A percentile compares a stretch with the other conserved stretches of the same genome.
Conservation (phyloP, 53 echinoderm and acorn worm genomes). For the Echinometra lucunter region DNA sequence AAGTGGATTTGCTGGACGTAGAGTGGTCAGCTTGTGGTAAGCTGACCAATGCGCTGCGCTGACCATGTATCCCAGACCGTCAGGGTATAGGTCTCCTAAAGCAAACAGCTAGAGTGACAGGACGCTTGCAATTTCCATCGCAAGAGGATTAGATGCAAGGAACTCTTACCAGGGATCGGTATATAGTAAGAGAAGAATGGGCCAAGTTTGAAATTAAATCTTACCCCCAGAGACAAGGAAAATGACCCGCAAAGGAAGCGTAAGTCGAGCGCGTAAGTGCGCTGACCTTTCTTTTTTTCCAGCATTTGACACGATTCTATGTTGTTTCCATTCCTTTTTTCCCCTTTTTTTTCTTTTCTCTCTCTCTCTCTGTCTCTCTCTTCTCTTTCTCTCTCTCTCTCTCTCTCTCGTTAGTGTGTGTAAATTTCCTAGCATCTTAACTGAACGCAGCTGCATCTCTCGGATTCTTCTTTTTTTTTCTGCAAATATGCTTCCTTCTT, state of each 20-base stretch:
- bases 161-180: neutral
- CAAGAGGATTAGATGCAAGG: constrained; percentile 4
- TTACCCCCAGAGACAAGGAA: neutral
- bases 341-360: no score
- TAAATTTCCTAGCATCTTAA: neutral
- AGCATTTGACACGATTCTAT: constrained; percentile 15
- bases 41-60: neutral
- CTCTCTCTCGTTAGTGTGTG: no score
- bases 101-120: constrained; percentile 3
- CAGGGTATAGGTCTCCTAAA: neutral
- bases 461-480: neutral
- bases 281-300: neutral
- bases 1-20: neutral
- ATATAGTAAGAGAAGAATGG: constrained; percentile 29
- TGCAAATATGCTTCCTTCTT: neutral
- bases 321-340: neutral
- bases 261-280: constrained; percentile 30
- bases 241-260: constrained; percentile 16
- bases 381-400: no score
- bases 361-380: no score
- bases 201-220: constrained; percentile 35
- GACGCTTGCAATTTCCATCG: neutral
- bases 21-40: neutral
- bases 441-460: constrained; percentile 17
- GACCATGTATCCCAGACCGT: neutral